These are phyloP conservation scores for Acropora tenuis DNA, from an alignment of 64 coral and sea anemone species.

Conservation along the genomic window DNA sequence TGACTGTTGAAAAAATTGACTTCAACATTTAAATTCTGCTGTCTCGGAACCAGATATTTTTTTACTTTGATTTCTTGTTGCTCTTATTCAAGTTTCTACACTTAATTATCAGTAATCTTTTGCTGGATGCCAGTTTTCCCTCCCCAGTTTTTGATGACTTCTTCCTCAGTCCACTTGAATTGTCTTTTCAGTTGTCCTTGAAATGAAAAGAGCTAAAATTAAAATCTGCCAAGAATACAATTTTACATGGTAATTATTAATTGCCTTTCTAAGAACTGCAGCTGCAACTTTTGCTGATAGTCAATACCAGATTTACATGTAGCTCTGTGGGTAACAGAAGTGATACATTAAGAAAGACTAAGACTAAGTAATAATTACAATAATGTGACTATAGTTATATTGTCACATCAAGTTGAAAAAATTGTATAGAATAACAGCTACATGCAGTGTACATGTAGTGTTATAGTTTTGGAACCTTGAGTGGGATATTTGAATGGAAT, in stretches of 20 bases:
- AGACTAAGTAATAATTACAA: background rate
- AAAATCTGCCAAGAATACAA: background rate
- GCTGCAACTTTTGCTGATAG: background rate
- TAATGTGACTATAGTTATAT: background rate
- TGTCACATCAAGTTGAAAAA: background rate
- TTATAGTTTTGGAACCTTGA: background rate
- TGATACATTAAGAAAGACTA: background rate
- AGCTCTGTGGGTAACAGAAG: background rate
- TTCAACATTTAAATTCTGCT: background rate
- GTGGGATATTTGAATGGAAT: background rate
- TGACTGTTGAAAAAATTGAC: background rate
- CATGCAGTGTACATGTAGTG: background rate
- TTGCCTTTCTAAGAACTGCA: background rate
- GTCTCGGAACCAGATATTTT: background rate
- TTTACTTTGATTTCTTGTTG: slow-evolving; percentile 12
- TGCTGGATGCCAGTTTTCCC: slow-evolving; percentile 48
- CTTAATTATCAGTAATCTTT: slow-evolving; percentile 57
- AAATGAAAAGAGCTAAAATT: slow-evolving; percentile 1
- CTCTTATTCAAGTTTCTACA: slow-evolving; percentile 28
- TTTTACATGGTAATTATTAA: background rate
- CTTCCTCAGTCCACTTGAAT: slow-evolving; percentile 15
- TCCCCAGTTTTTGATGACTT: background rate
- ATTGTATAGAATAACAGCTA: background rate
- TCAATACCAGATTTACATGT: background rate
- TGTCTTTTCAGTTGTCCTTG: slow-evolving; percentile 20